Evolutionary conservation across 1,140 invertebrate species (phyloP).

Genomic region (Drosophila parvula): DNA sequence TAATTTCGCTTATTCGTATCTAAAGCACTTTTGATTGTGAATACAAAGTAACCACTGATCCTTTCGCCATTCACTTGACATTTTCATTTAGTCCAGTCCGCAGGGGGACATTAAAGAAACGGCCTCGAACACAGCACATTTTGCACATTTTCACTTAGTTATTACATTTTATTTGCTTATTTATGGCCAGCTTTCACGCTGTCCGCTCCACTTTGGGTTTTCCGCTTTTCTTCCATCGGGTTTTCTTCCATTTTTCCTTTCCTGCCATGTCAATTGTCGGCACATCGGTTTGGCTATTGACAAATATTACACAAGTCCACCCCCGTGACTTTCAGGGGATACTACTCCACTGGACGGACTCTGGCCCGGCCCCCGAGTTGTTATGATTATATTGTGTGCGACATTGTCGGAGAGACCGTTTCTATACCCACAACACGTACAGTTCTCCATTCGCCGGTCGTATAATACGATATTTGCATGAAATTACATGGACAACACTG

Average conservation of each 20-base stretch:
- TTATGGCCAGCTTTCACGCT: conserved; percentile 58
- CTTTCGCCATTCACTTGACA: conserved; percentile 32
- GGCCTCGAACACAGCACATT: conserved; percentile 24
- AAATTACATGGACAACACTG: conserved; percentile 65
- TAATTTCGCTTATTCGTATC: conserved; percentile 16
- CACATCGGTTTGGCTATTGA: conserved; percentile 67
- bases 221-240: conserved; percentile 6
- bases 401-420: conserved; percentile 54
- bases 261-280: conserved; percentile 69
- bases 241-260: conserved; percentile 13
- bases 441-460: conserved; percentile 52
- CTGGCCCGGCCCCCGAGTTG: conserved; percentile 26
- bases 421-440: conserved; percentile 79
- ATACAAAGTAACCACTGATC: conserved; percentile 33
- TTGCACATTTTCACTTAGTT: conserved; percentile 77
- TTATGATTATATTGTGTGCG: conserved; percentile 79
- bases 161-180: conserved; percentile 77
- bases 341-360: conserved; percentile 1
- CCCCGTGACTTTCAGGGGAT: background rate
- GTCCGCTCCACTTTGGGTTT: conserved; percentile 36
- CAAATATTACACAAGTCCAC: conserved; percentile 68
- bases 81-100: conserved; percentile 48
- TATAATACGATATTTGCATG: conserved; percentile 80
- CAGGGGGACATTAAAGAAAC: conserved; percentile 46
- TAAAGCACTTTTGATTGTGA: conserved; percentile 36